Evolutionary conservation across 2,797 vertebrate genomes (phyloP).

Genomic region (Pangasius larnaudii): DNA sequence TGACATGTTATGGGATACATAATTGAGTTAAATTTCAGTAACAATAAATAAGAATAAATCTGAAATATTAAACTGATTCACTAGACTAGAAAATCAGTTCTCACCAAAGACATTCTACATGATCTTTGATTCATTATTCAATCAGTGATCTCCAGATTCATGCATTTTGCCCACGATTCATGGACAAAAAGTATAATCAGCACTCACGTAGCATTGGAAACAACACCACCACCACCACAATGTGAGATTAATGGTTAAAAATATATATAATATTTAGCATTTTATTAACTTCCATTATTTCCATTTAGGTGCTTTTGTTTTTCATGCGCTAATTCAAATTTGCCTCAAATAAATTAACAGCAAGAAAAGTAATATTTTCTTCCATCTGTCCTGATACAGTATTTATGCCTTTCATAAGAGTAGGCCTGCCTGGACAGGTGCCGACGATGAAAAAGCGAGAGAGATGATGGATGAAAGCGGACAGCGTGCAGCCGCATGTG

Average conservation of each 20-base stretch:
- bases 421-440: background rate
- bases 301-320: background rate
- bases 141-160: too few relatives aligned
- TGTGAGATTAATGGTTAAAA: background rate
- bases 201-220: background rate
- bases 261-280: background rate
- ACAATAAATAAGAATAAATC: background rate
- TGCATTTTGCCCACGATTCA: background rate
- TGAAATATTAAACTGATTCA: background rate
- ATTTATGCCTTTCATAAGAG: background rate
- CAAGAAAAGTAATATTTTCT: background rate
- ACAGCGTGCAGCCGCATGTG: constrained; percentile 38
- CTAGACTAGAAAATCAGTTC: background rate
- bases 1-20: background rate
- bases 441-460: background rate
- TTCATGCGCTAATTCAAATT: background rate
- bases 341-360: background rate
- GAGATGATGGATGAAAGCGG: constrained; percentile 43
- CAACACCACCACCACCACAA: too few relatives aligned
- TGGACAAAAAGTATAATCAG: too few relatives aligned
- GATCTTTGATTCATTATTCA: background rate
- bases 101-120: background rate
- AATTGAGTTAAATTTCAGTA: too few relatives aligned
- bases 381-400: background rate
- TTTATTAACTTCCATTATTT: background rate